A percentile compares a stretch with the other conserved stretches of the same genome.
These are phyloP conservation scores for Meiosimyza decipiens DNA, from an alignment of 2,888 invertebrate genomes.

Conservation along the genomic window DNA sequence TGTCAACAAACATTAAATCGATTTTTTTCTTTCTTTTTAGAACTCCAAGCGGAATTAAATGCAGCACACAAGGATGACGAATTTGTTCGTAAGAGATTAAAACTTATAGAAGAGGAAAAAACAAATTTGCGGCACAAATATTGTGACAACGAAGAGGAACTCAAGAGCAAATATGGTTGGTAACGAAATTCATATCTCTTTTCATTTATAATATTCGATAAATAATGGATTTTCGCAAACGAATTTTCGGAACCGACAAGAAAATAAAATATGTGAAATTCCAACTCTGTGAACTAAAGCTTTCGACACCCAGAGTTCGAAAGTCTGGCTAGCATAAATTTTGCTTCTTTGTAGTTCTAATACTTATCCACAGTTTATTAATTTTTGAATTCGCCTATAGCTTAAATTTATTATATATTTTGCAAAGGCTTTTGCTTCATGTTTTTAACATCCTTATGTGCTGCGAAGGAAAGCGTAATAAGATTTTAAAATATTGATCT, in stretches of 20 bases:
- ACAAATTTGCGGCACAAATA: slow-evolving; percentile 60
- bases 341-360: no score
- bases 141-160: slow-evolving; percentile 63
- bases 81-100: slow-evolving; percentile 63
- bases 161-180: slow-evolving; percentile 62
- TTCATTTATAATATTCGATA: not conserved
- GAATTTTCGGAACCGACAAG: not conserved
- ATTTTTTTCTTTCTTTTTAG: slow-evolving; percentile 44
- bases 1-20: not conserved
- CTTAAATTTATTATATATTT: no score
- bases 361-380: no score
- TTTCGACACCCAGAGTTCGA: no score
- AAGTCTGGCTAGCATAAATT: no score
- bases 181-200: not conserved
- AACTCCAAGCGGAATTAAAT: slow-evolving; percentile 64
- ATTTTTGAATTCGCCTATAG: no score
- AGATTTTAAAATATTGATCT: no score
- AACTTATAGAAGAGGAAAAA: slow-evolving; percentile 64
- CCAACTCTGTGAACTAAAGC: no score
- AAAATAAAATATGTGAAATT: not conserved
- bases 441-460: no score
- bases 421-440: no score
- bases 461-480: no score
- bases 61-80: slow-evolving; percentile 66
- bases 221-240: not conserved